A percentile compares a stretch with the other conserved stretches of the same genome.
These are phyloP conservation scores for Drosophila lowei DNA, from an alignment of 1,140 invertebrate species.

Conservation along the genomic window DNA sequence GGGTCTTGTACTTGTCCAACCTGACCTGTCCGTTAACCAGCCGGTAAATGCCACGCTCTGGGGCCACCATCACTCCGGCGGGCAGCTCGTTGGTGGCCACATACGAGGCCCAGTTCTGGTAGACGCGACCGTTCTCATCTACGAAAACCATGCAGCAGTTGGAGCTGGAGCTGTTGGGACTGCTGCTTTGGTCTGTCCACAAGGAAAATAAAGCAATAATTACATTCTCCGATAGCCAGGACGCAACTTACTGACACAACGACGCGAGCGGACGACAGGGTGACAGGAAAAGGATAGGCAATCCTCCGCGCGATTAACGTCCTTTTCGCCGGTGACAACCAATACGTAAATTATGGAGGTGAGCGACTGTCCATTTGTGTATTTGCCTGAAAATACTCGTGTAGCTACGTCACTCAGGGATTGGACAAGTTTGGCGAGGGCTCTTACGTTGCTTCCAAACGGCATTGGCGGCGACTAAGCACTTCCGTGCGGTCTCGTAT, in stretches of 20 bases:
- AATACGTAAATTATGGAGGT: slow-evolving; percentile 69
- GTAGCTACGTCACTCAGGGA: not conserved
- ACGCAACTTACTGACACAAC: slow-evolving; percentile 58
- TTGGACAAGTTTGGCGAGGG: too few relatives aligned
- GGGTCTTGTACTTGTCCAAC: slow-evolving; percentile 56
- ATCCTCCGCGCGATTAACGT: slow-evolving; percentile 38
- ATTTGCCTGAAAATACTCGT: slow-evolving; percentile 58
- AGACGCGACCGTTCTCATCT: slow-evolving; percentile 69
- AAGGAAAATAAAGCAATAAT: not conserved
- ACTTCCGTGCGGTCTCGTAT: not conserved
- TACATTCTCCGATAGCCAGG: not conserved
- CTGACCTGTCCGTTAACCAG: slow-evolving; percentile 16
- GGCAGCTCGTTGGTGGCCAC: slow-evolving; percentile 63
- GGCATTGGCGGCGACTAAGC: slow-evolving; percentile 23
- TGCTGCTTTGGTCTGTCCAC: slow-evolving; percentile 17
- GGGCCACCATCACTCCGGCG: slow-evolving; percentile 62
- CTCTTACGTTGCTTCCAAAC: slow-evolving; percentile 70
- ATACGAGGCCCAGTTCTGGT: slow-evolving; percentile 72
- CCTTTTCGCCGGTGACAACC: slow-evolving; percentile 41
- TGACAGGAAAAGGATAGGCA: slow-evolving; percentile 52
- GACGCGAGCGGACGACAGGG: slow-evolving; percentile 67
- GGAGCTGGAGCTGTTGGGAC: slow-evolving; percentile 39
- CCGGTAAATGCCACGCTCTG: slow-evolving; percentile 57
- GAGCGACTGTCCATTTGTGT: slow-evolving; percentile 62
- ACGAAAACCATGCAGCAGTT: slow-evolving; percentile 74